Conservation (phyloP, 2,113 vertebrate genomes). For the Tragelaphus strepsiceros region DNA sequence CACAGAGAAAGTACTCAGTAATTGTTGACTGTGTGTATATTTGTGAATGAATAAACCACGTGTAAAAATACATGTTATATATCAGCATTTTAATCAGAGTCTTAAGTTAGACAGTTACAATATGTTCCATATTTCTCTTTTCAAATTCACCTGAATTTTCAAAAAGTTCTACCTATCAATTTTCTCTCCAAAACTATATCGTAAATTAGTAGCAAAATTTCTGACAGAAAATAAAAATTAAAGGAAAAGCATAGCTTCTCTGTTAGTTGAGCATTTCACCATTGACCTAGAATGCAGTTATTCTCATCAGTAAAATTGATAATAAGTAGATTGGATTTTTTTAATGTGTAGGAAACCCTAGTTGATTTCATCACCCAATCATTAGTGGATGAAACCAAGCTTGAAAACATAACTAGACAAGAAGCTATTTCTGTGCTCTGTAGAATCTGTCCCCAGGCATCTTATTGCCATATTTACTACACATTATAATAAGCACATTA, state of each 20-base stretch:
- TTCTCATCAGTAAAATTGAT: conserved; percentile 11
- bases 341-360: neutral
- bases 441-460: neutral
- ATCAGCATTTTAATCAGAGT: neutral
- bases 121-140: neutral
- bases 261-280: neutral
- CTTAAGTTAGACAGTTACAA: neutral
- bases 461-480: conserved; percentile 21
- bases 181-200: neutral
- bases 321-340: neutral
- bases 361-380: neutral
- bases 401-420: conserved; percentile 49
- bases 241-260: neutral
- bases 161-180: neutral
- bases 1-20: neutral
- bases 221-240: neutral
- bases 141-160: neutral
- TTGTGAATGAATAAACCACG: neutral
- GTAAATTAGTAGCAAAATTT: neutral
- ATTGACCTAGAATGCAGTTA: neutral
- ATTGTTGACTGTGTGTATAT: neutral
- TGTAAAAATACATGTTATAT: neutral
- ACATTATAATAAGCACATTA: neutral
- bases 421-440: conserved; percentile 6
- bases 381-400: conserved; percentile 35